Conservation (phyloP, 2,888 invertebrate species). For the Piscicola geometra region DNA sequence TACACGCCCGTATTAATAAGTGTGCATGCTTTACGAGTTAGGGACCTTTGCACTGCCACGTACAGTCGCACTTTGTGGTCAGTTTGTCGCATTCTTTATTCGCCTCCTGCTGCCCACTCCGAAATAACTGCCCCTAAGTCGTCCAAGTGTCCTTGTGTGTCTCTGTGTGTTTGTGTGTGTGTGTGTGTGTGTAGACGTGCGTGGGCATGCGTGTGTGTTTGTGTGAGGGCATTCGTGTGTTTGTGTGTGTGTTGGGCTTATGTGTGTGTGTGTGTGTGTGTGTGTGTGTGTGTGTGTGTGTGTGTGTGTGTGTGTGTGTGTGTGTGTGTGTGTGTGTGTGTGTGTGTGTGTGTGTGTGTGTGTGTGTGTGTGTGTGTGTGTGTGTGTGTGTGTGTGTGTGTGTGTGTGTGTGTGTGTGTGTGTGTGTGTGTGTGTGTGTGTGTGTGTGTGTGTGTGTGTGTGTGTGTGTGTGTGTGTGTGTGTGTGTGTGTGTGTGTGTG, state of each 20-base stretch:
- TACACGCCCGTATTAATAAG: too few species aligned
- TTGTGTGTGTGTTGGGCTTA: background rate
- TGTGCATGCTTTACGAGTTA: background rate
- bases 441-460: slow-evolving; percentile 20
- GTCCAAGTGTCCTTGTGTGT: background rate
- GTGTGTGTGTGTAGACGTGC: too few species aligned
- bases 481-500: slow-evolving; percentile 18
- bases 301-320: too few species aligned
- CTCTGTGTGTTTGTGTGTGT: background rate
- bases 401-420: slow-evolving; percentile 12
- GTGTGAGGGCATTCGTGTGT: too few species aligned
- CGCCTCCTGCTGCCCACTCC: background rate
- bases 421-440: slow-evolving; percentile 14
- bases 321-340: too few species aligned
- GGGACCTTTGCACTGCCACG: background rate
- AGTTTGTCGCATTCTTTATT: background rate
- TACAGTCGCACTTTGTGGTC: background rate
- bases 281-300: background rate
- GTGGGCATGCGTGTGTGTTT: too few species aligned
- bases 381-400: background rate
- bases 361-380: too few species aligned
- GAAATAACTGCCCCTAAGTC: background rate
- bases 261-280: background rate
- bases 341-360: too few species aligned
- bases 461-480: slow-evolving; percentile 9